Conservation (phyloP, 2,888 invertebrate genomes). For the Rhagonycha lutea region DNA sequence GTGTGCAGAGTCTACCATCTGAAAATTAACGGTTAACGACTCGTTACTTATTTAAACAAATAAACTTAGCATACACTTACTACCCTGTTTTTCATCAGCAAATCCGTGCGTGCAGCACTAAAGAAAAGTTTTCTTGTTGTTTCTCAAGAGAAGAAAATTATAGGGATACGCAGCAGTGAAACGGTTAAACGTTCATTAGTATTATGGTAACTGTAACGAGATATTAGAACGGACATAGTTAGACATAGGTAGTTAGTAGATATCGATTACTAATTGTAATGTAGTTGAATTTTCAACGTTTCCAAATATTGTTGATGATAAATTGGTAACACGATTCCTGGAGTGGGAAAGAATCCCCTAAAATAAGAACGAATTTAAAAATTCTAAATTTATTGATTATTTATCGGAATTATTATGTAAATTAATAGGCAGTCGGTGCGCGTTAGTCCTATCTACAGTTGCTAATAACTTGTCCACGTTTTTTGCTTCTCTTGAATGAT, state of each 20-base stretch:
- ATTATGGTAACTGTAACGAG: slow-evolving; percentile 30
- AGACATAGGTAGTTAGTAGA: slow-evolving; percentile 33
- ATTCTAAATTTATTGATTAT: slow-evolving; percentile 20
- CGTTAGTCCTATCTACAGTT: slow-evolving; percentile 6
- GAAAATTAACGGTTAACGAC: neutral
- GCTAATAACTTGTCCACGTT: slow-evolving; percentile 24
- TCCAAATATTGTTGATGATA: slow-evolving; percentile 16
- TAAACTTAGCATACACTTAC: neutral
- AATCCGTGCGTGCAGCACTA: neutral
- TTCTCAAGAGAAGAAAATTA: neutral
- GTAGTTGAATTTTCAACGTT: slow-evolving; percentile 22
- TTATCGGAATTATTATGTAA: slow-evolving; percentile 21
- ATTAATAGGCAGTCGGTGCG: slow-evolving; percentile 11
- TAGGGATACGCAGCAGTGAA: slow-evolving; percentile 6
- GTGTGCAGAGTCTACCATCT: neutral
- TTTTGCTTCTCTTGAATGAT: slow-evolving; percentile 9
- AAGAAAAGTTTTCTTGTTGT: neutral
- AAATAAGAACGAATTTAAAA: slow-evolving; percentile 9
- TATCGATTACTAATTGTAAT: slow-evolving; percentile 36
- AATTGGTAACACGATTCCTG: slow-evolving; percentile 27
- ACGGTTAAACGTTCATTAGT: slow-evolving; percentile 20
- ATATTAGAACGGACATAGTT: slow-evolving; percentile 33
- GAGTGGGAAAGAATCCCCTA: neutral
- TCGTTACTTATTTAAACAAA: neutral
- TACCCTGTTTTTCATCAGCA: neutral